phyloP scores from a whole-genome alignment of 2,888 invertebrate genomes.

The Antheraea assamensis region DNA sequence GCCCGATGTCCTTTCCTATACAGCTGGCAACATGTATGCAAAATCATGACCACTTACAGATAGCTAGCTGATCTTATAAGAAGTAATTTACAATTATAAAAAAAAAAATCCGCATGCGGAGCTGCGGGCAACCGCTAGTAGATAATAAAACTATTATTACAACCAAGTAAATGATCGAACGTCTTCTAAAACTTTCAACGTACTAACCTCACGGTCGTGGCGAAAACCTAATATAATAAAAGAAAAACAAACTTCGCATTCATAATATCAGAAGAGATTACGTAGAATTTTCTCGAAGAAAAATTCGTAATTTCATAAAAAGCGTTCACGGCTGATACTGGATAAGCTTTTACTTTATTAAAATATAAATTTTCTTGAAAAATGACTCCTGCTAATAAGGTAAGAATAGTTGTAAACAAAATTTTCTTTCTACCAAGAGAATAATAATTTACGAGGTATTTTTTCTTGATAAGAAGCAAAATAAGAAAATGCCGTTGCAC shows the following conservation, averaged over 20 bases:
- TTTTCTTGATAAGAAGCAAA: background rate
- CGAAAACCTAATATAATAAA: background rate
- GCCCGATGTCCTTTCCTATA: too few relatives aligned
- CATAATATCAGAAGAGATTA: background rate
- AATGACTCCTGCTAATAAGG: background rate
- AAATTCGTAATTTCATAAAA: slow-evolving; percentile 8
- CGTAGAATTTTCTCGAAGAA: background rate
- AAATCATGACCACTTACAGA: too few relatives aligned
- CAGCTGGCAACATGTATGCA: too few relatives aligned
- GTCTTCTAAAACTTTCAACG: background rate
- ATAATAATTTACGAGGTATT: background rate
- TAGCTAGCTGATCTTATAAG: too few relatives aligned
- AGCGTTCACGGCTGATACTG: background rate
- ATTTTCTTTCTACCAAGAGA: slow-evolving; percentile 3
- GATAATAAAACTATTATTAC: background rate
- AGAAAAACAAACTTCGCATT: slow-evolving; percentile 8
- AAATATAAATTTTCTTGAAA: slow-evolving; percentile 12
- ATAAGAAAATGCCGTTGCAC: background rate
- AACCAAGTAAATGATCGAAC: background rate
- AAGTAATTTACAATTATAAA: too few relatives aligned
- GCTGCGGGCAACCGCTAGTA: too few relatives aligned
- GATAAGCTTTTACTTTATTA: slow-evolving; percentile 13
- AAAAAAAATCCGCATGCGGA: too few relatives aligned
- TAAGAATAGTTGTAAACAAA: slow-evolving; percentile 12
- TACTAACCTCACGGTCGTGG: background rate